phyloP scores from a whole-genome alignment of 2,113 vertebrate species.

The Gasterosteus nipponicus region DNA sequence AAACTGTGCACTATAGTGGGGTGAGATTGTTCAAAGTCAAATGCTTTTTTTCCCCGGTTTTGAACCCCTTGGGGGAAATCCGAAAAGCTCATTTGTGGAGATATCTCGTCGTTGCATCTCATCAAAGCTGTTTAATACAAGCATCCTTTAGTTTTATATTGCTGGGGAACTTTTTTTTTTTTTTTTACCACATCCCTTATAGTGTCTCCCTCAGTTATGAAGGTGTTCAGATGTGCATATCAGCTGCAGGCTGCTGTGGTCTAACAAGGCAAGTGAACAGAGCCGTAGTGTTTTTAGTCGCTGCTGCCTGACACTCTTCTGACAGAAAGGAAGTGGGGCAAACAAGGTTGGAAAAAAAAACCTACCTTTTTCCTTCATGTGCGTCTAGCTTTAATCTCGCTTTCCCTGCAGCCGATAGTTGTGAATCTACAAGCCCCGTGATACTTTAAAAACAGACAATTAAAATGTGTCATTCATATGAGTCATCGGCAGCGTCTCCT shows the following conservation, averaged over 20 bases:
- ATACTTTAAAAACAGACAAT: background rate
- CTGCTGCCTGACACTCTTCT: slow-evolving; percentile 55
- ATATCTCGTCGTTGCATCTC: slow-evolving; percentile 59
- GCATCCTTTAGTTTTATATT: slow-evolving; percentile 74
- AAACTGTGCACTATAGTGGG: slow-evolving; percentile 65
- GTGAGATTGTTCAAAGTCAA: slow-evolving; percentile 72
- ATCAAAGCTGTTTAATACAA: slow-evolving; percentile 69
- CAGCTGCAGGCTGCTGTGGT: slow-evolving; percentile 60
- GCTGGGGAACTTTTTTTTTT: slow-evolving; percentile 58
- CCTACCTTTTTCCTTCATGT: slow-evolving; percentile 20
- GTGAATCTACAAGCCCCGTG: slow-evolving; percentile 2
- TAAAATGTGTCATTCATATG: slow-evolving; percentile 12
- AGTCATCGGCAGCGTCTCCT: slow-evolving; percentile 29
- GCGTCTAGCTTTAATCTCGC: background rate
- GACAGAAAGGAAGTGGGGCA: slow-evolving; percentile 60
- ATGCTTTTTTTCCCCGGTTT: slow-evolving; percentile 50
- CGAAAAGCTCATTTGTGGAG: slow-evolving; percentile 58
- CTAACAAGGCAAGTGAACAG: slow-evolving; percentile 59
- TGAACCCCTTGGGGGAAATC: slow-evolving; percentile 40
- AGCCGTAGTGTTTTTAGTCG: slow-evolving; percentile 43
- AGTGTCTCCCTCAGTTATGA: slow-evolving; percentile 57
- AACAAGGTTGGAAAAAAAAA: slow-evolving; percentile 38
- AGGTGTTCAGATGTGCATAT: slow-evolving; percentile 70
- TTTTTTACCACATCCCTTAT: slow-evolving; percentile 52
- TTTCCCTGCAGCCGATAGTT: background rate